Evolutionary conservation across 1,140 invertebrate species (phyloP).

Genomic region (Penaeus chinensis): DNA sequence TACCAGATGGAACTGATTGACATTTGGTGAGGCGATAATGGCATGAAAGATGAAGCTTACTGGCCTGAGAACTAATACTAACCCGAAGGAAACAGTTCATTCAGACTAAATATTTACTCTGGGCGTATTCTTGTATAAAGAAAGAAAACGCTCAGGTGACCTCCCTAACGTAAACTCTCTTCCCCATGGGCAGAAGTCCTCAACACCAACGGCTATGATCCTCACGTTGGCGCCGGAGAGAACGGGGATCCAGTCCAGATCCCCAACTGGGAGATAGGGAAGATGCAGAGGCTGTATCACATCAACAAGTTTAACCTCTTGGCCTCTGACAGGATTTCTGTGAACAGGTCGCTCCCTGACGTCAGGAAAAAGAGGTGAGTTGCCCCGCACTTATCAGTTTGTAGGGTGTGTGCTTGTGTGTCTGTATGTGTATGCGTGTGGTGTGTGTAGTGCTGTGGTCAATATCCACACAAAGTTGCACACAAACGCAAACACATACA

Average conservation of each 20-base stretch:
- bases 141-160: no score
- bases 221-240: constrained; percentile 79
- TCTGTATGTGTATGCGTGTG: no score
- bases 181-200: constrained; percentile 77
- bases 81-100: no score
- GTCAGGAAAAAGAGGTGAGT: constrained; percentile 79
- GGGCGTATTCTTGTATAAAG: no score
- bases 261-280: constrained; percentile 78
- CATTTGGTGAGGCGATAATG: no score
- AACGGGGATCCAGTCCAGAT: constrained; percentile 85
- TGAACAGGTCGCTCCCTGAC: constrained; percentile 92
- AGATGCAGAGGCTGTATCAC: constrained; percentile 84
- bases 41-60: no score
- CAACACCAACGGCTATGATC: constrained; percentile 84
- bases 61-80: no score
- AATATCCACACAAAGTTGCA: constrained; percentile 71
- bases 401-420: no score
- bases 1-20: no score
- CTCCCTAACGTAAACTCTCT: no score
- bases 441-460: no score
- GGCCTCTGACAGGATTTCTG: constrained; percentile 90
- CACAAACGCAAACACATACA: constrained; percentile 62
- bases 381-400: neutral
- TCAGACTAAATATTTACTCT: no score
- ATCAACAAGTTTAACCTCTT: constrained; percentile 92